Evolutionary conservation across 2,113 vertebrate genomes (phyloP), one percentile per base, ranked within the genome.

Genomic region (Pedetes capensis): DNA sequence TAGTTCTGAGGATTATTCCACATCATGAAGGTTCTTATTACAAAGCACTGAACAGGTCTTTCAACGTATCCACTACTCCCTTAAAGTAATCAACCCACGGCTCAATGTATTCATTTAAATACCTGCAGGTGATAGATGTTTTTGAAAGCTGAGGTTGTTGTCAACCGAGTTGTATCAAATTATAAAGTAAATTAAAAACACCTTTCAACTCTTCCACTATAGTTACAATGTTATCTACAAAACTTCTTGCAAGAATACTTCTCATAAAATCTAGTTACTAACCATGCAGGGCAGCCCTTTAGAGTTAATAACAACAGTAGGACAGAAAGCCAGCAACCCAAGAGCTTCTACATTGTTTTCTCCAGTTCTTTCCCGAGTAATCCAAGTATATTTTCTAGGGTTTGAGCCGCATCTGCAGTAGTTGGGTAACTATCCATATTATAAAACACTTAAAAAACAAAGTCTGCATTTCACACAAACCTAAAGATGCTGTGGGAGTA

Each of bases 231-330:
- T 71, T 71, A 57, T 55, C 47, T 57, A 69, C 51, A 25, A 61
- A 74, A 53, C 37, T 42, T 80, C 39, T 37, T 23, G 68, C 55
- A 39, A 75, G 51, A 64, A 37, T 3, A 29, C 76, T 20, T 81
- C 39, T 32, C 63, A 4, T 72, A 92, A 96, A 71, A 47, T 8
- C 49, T 71, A 76, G 34, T 64, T 69, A 17, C 81, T 27, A 47
- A 57, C 87, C 92, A 16, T 85, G 91, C 64, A 96, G 89, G 91
- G 94, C 75, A 91, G 78, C 84, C 12, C 79, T 97, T 96, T 71
- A 68, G 89, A 96, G 75, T 55, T 55, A 68, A 80, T 66, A 93
- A n/a, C 34, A 74, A 63, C 14, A 8, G 32, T 51, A 42, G 51
- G 78, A 83, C 29, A 37, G 42, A 81, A 81, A 97, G 91, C 93